Evolutionary conservation across 2,113 vertebrate genomes (phyloP).

Genomic region (Stegostoma tigrinum): DNA sequence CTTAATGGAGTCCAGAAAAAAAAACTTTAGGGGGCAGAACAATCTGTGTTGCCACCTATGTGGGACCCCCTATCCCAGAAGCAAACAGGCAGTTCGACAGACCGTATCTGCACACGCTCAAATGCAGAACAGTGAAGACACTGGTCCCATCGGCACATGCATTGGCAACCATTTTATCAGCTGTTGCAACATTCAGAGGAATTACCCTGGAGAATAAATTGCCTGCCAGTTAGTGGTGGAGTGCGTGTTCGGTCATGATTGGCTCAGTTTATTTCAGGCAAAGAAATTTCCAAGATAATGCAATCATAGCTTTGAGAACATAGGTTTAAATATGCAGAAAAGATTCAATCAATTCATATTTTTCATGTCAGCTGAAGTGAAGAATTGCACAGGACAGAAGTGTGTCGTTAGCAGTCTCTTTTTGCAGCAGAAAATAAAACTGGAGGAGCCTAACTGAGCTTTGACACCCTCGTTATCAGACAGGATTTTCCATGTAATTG

Average conservation of each 20-base stretch:
- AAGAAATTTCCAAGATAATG: not conserved
- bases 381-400: not conserved
- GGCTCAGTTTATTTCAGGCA: not conserved
- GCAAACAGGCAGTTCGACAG: no score
- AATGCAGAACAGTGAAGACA: no score
- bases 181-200: no score
- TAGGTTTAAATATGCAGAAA: not conserved
- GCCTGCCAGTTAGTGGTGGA: not conserved
- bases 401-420: not conserved
- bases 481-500: not conserved
- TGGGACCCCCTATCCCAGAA: no score
- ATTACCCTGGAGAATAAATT: not conserved
- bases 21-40: no score
- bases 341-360: not conserved
- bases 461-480: not conserved
- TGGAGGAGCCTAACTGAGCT: not conserved
- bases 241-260: no score
- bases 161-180: no score
- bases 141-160: no score
- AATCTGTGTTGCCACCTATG: no score
- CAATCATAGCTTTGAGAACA: not conserved
- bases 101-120: no score
- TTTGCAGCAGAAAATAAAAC: not conserved
- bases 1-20: no score
- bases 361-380: not conserved